phyloP scores from a whole-genome alignment of 2,888 invertebrate genomes.

The Trisateles emortualis region DNA sequence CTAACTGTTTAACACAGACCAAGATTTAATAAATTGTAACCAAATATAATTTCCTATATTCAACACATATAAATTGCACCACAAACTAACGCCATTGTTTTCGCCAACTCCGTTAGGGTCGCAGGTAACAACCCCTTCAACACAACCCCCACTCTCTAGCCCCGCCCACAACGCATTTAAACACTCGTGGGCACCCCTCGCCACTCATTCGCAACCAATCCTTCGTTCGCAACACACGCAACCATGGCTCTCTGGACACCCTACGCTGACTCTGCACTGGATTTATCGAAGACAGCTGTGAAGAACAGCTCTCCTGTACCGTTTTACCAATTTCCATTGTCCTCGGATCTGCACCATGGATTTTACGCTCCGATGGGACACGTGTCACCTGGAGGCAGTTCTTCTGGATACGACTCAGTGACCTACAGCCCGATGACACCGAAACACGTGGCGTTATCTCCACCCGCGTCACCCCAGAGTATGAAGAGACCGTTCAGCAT shows the following conservation, averaged over 20 bases:
- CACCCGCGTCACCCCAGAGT: constrained; percentile 50
- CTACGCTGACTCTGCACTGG: constrained; percentile 65
- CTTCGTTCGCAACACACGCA: constrained; percentile 21
- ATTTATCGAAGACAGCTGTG: constrained; percentile 57
- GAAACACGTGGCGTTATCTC: constrained; percentile 45
- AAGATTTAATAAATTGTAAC: constrained; percentile 13
- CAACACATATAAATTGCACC: constrained; percentile 10
- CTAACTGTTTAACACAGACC: too few species aligned
- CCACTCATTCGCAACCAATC: constrained; percentile 28
- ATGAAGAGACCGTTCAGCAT: constrained; percentile 36
- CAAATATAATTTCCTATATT: constrained; percentile 6
- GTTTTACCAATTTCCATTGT: neutral
- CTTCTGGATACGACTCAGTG: constrained; percentile 48
- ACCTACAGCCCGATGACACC: constrained; percentile 25
- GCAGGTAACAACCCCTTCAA: constrained; percentile 28
- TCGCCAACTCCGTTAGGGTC: constrained; percentile 38
- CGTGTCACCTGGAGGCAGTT: constrained; percentile 54
- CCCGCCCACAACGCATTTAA: constrained; percentile 44
- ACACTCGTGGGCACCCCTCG: constrained; percentile 38
- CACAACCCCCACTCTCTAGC: constrained; percentile 26
- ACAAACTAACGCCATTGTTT: constrained; percentile 33
- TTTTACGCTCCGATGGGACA: constrained; percentile 44
- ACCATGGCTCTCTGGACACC: constrained; percentile 77
- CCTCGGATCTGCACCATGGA: constrained; percentile 7
- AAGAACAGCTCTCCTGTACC: constrained; percentile 15